These are phyloP conservation scores for Podocnemis expansa DNA, from an alignment of 2,113 vertebrate species.

Conservation along the genomic window DNA sequence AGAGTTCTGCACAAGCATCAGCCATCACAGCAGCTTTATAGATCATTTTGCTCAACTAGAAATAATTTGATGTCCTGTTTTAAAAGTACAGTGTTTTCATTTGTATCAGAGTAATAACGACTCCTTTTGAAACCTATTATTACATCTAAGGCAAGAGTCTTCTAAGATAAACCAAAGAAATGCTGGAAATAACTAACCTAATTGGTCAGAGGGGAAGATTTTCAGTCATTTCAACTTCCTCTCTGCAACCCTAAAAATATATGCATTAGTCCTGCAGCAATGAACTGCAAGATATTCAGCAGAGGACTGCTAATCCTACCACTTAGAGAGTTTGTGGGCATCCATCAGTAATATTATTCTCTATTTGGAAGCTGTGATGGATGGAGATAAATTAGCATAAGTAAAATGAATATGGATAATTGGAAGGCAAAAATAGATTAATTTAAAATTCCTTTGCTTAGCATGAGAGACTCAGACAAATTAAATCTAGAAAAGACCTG, in stretches of 20 bases:
- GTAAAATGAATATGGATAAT: neutral
- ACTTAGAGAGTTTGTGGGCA: neutral
- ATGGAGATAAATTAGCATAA: neutral
- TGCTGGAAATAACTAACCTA: neutral
- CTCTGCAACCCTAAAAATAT: neutral
- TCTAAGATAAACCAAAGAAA: neutral
- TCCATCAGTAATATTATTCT: neutral
- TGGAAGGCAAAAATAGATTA: neutral
- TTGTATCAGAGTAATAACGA: neutral
- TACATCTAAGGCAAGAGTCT: neutral
- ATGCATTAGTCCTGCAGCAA: neutral
- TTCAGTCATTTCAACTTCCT: neutral
- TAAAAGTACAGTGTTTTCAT: slow-evolving; percentile 1
- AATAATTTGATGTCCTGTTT: neutral
- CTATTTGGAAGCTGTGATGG: neutral
- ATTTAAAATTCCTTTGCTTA: neutral
- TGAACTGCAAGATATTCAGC: neutral
- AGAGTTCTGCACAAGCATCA: neutral
- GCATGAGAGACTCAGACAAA: neutral
- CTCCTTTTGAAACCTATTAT: neutral
- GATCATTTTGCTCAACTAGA: slow-evolving; percentile 14
- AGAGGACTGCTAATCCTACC: neutral
- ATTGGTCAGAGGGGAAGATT: neutral
- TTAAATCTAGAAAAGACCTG: neutral
- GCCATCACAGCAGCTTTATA: neutral